A percentile compares a stretch with the other conserved stretches of the same genome.
Evolutionary conservation across 2,797 vertebrate species (phyloP).

Genomic region (Tenualosa thibaudeaui): DNA sequence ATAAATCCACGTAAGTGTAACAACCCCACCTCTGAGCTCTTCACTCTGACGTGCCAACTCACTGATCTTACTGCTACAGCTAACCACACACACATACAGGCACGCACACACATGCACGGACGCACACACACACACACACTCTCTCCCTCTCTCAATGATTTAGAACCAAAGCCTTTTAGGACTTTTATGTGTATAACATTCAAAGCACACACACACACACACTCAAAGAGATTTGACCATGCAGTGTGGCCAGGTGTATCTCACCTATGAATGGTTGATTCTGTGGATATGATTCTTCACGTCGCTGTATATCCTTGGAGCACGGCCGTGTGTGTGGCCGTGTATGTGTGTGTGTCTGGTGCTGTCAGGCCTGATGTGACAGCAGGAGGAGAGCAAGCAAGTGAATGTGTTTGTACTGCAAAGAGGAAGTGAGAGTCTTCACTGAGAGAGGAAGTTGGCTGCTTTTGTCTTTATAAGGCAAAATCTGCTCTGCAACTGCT

Average conservation of each 20-base stretch:
- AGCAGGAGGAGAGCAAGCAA: not conserved
- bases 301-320: no score
- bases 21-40: no score
- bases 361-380: not conserved
- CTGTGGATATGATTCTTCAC: not conserved
- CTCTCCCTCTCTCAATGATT: no score
- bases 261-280: not conserved
- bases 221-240: not conserved
- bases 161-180: no score
- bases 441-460: not conserved
- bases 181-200: no score
- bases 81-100: no score
- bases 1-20: not conserved
- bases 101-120: not conserved
- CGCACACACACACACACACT: not conserved
- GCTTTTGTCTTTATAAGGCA: conserved; percentile 44
- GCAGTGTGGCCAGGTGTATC: not conserved
- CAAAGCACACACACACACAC: not conserved
- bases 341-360: not conserved
- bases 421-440: not conserved
- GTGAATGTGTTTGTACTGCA: not conserved
- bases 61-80: no score
- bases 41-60: no score
- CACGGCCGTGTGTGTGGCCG: not conserved
- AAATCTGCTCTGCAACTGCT: not conserved